Evolutionary conservation across 2,888 invertebrate species (phyloP), one percentile per base, ranked within the genome.

Genomic region (Aleiodes leptofemur): DNA sequence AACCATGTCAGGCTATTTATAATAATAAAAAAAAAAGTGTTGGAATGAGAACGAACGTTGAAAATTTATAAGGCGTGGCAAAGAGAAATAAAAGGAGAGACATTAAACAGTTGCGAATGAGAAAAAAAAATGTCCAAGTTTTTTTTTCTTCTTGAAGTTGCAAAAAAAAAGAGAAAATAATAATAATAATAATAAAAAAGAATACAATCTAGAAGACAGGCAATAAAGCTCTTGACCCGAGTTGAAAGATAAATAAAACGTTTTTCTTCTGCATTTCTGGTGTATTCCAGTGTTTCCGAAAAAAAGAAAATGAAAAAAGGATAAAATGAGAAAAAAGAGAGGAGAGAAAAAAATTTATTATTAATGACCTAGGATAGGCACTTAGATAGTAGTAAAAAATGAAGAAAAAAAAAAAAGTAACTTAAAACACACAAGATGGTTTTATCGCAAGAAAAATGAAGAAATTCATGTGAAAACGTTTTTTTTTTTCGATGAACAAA

Each of bases 141-240:
- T 55, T 64, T 61, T 61, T 61, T 38, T n/a, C 31, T 61, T 61
- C 38, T 31, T 13, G 6, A 48, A 14, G 43, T 61, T 61, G 61
- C 11, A n/a, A 48, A 69, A 70, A 14, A 51, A 68, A 51, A 68
- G 50, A 4, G 23, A 2, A 23, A 34, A n/a, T n/a, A n/a, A n/a
- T n/a, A 34, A 34, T 34, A 6, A 34, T 34, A 34, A 57, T 14
- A 56, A 51, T 3, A 81, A 83, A 83, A 82, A 43, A 43, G 9
- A 82, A 83, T 82, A 82, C 81, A 85, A 84, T 85, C 85, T 81
- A 84, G 83, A 83, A 84, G 81, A 84, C 84, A 84, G 84, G 84
- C 84, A 85, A 86, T 85, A 84, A 84, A 81, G 76, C 78, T 84
- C 77, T 81, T 81, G 81, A 85, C 82, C 81, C 81, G 77, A 79